Conservation (phyloP, 2,888 invertebrate genomes). For the Willowsia nigromaculata region DNA sequence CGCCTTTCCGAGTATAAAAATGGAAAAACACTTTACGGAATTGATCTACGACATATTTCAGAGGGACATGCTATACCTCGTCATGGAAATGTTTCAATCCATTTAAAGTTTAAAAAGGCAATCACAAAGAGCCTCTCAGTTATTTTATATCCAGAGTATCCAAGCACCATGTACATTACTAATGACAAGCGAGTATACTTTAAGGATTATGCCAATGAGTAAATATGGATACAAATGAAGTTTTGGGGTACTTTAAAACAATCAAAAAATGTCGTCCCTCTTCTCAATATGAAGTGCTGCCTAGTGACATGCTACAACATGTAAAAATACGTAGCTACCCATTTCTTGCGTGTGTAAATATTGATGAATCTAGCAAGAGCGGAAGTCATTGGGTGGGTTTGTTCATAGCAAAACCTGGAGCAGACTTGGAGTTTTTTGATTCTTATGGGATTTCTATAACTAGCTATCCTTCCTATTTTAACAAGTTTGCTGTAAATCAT, state of each 20-base stretch:
- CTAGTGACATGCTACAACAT: not conserved
- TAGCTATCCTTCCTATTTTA: not conserved
- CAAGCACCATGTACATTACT: not conserved
- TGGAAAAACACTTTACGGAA: slow-evolving; percentile 31
- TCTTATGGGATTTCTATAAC: slow-evolving; percentile 10
- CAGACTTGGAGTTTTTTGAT: slow-evolving; percentile 21
- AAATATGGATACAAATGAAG: slow-evolving; percentile 31
- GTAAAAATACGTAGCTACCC: not conserved
- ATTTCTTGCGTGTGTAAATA: slow-evolving; percentile 4
- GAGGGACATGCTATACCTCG: slow-evolving; percentile 20
- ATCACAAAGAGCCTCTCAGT: not conserved
- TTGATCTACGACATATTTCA: slow-evolving; percentile 1
- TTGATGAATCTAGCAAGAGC: not conserved
- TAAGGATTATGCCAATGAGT: slow-evolving; percentile 11
- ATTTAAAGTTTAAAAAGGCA: slow-evolving; percentile 28
- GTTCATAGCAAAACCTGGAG: not conserved
- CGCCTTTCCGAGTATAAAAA: not conserved
- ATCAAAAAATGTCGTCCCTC: slow-evolving; percentile 1
- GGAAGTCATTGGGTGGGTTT: slow-evolving; percentile 36
- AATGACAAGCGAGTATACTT: slow-evolving; percentile 10
- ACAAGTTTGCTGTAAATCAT: not conserved
- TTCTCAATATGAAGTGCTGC: slow-evolving; percentile 13
- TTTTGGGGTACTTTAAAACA: slow-evolving; percentile 8
- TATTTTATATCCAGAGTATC: slow-evolving; percentile 29
- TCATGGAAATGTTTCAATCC: slow-evolving; percentile 40